Evolutionary conservation across 2,888 invertebrate genomes (phyloP).

Genomic region (Timandra comae): DNA sequence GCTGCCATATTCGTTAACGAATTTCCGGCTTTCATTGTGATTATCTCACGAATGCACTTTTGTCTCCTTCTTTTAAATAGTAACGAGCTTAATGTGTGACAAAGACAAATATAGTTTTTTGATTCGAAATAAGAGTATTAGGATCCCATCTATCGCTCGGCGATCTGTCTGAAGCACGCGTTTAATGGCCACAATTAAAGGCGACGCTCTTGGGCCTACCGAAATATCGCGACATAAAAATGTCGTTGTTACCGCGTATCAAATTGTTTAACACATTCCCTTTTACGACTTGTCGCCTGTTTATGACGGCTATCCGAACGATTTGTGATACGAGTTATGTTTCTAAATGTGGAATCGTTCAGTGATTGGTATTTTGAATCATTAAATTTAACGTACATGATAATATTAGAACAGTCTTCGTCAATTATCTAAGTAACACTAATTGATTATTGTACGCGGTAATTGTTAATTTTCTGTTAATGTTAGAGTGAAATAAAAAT

Average conservation of each 20-base stretch:
- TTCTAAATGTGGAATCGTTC: constrained; percentile 38
- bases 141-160: constrained; percentile 50
- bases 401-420: constrained; percentile 1
- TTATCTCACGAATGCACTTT: constrained; percentile 42
- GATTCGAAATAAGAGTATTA: constrained; percentile 24
- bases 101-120: constrained; percentile 29
- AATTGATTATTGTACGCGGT: constrained; percentile 4
- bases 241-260: constrained; percentile 63
- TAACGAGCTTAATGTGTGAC: constrained; percentile 23
- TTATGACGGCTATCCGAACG: constrained; percentile 51
- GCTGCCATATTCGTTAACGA: constrained; percentile 69
- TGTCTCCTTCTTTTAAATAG: constrained; percentile 37
- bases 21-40: constrained; percentile 68
- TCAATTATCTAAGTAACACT: neutral
- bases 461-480: too few species aligned
- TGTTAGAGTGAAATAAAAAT: constrained; percentile 14
- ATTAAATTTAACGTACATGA: constrained; percentile 3
- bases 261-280: constrained; percentile 68
- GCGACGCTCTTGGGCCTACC: constrained; percentile 53
- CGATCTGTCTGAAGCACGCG: constrained; percentile 59
- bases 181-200: constrained; percentile 70
- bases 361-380: constrained; percentile 25
- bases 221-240: constrained; percentile 70
- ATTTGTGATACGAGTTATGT: constrained; percentile 46
- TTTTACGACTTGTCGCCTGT: constrained; percentile 60